A percentile compares a stretch with the other conserved stretches of the same genome.
phyloP scores from a whole-genome alignment of 2,797 vertebrate species.

The Rhynchotus rufescens region DNA sequence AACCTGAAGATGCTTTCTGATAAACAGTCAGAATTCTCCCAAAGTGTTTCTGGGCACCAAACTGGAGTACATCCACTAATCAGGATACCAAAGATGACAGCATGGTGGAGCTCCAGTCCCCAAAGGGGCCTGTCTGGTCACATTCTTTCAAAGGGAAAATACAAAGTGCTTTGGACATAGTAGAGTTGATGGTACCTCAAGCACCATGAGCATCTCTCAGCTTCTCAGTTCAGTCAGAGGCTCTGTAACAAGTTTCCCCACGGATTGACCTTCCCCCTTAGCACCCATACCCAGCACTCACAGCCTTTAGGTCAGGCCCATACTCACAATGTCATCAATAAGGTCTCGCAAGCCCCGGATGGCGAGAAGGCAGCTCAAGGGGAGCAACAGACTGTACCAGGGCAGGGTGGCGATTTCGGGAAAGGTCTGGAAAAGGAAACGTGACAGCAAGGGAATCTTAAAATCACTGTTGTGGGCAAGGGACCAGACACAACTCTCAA shows the following conservation, averaged over 20 bases:
- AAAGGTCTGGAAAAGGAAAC: conserved; percentile 61
- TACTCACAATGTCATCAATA: conserved; percentile 88
- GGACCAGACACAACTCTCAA: background rate
- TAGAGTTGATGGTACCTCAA: background rate
- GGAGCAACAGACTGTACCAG: conserved; percentile 89
- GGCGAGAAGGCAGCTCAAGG: conserved; percentile 83
- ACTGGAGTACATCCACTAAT: fast-evolving
- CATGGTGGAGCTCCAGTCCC: background rate
- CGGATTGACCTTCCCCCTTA: fast-evolving
- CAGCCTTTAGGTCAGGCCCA: fast-evolving
- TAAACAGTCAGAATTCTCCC: background rate
- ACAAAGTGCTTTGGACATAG: fast-evolving
- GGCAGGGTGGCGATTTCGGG: conserved; percentile 90
- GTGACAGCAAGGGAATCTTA: background rate
- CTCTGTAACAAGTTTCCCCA: background rate
- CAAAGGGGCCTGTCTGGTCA: background rate
- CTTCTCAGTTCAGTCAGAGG: background rate
- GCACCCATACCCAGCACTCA: fast-evolving
- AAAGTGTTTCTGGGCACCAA: background rate
- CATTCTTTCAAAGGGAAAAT: background rate
- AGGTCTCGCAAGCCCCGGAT: conserved; percentile 89
- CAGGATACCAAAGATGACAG: background rate
- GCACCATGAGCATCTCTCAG: fast-evolving
- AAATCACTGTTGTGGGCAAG: background rate
- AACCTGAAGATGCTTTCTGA: background rate